Base-by-base conservation (phyloP, 2,888 invertebrate species). In the Chrysotoxum bicinctum region DNA sequence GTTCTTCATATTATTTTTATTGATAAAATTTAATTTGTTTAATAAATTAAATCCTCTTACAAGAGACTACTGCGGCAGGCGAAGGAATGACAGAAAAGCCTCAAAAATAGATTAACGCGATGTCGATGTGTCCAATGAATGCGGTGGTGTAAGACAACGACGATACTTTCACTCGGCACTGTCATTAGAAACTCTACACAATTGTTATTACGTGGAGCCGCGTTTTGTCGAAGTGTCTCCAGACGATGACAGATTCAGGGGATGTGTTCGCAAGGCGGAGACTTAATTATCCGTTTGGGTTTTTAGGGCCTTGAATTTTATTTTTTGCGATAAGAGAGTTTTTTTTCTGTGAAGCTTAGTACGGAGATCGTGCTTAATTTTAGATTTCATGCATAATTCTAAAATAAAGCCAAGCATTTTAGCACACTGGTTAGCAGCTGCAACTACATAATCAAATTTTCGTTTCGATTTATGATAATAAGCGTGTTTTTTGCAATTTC, bases 1-100 rank as follows among this genome's bases (percentile, higher is more conserved):
- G 89, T 94, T 93, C 92, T 94, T 96, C 96, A 96, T 96, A 32
- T 45, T 62, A 62, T 43, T 62, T 69, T 77, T 82, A 80, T 80
- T 82, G 68, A 85, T 68, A 78, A 82, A 79, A 60, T 66, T 12
- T 32, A 37, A 69, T 64, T 52, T 78, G 70, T 74, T 82, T 73
- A 30, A 66, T 37, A 54, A 74, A 78, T 66, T 48, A 87, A 77
- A 74, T 14, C 69, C 68, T 73, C 35, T 74, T 50, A 54, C 48
- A 21, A 60, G 62, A 56, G 79, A 68, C 43, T 66, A 66, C 74
- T 73, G 40, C 40, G 23, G 32, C 8, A 64, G 45, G 60, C 56
- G 69, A 60, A 50, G 79, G 70, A 79, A 77, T 81, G 79, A 73
- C 81, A 80, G 81, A 62, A 74, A 78, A 75, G 32, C 50, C 70